Evolutionary conservation across 2,888 invertebrate species (phyloP).

Genomic region (Pandemis cinnamomeana): DNA sequence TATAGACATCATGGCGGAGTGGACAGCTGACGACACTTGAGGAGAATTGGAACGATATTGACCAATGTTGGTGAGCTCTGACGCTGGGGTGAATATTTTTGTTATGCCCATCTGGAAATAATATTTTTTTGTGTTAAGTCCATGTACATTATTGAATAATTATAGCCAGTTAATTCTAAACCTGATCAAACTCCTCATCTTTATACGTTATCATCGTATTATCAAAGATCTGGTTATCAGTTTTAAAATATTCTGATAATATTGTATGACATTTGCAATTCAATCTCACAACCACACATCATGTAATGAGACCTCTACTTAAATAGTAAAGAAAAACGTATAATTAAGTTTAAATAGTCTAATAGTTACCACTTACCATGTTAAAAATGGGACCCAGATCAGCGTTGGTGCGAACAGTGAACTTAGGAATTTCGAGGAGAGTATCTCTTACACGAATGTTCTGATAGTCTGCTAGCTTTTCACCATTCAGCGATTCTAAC

Average conservation of each 20-base stretch:
- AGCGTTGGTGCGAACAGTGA: slow-evolving; percentile 70
- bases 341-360: no score
- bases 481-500: slow-evolving; percentile 57
- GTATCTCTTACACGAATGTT: slow-evolving; percentile 59
- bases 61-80: slow-evolving; percentile 69
- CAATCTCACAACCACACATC: no score
- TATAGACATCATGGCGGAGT: slow-evolving; percentile 79
- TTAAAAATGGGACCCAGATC: slow-evolving; percentile 64
- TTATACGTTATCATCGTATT: no score
- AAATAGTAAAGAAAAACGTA: no score
- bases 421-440: slow-evolving; percentile 73
- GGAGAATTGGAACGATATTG: slow-evolving; percentile 55
- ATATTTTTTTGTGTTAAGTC: background rate
- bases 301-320: no score
- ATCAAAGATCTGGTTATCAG: no score
- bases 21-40: slow-evolving; percentile 75
- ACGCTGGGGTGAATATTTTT: slow-evolving; percentile 67
- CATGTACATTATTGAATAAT: no score
- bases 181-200: no score
- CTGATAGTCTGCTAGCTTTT: slow-evolving; percentile 63
- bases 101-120: slow-evolving; percentile 75
- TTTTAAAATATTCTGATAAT: no score
- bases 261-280: no score
- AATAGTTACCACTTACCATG: slow-evolving; percentile 57
- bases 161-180: no score